phyloP scores from a whole-genome alignment of 2,888 invertebrate species.

The Agonopterix alstromeriana region DNA sequence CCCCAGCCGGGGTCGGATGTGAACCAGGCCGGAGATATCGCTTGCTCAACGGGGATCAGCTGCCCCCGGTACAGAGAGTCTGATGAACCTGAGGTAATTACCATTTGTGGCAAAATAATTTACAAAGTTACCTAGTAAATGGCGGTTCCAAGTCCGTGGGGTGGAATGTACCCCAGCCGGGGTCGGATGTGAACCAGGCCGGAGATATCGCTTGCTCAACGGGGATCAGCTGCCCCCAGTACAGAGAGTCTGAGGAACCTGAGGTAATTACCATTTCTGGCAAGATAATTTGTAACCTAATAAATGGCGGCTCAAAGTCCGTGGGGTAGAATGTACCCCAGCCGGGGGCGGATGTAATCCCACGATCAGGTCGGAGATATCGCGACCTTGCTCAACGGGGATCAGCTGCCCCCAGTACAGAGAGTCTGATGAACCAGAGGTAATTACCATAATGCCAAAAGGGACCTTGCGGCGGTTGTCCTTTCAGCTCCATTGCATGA shows the following conservation, averaged over 20 bases:
- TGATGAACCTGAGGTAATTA: slow-evolving; percentile 21
- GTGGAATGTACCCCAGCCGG: slow-evolving; percentile 86
- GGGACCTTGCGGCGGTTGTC: too few species aligned
- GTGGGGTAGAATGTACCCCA: slow-evolving; percentile 88
- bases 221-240: slow-evolving; percentile 81
- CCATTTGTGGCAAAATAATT: not conserved
- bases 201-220: slow-evolving; percentile 82
- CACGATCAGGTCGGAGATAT: slow-evolving; percentile 80
- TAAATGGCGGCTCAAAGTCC: slow-evolving; percentile 70
- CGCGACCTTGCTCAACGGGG: slow-evolving; percentile 85
- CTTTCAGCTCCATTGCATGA: too few species aligned
- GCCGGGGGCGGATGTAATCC: slow-evolving; percentile 81
- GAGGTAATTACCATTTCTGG: not conserved
- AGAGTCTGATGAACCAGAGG: slow-evolving; percentile 61
- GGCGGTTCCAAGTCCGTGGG: slow-evolving; percentile 81
- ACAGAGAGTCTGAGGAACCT: slow-evolving; percentile 46
- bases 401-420: slow-evolving; percentile 80
- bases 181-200: slow-evolving; percentile 84
- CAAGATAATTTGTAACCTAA: not conserved
- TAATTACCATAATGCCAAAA: too few species aligned
- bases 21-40: slow-evolving; percentile 83
- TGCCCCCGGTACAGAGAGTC: slow-evolving; percentile 76
- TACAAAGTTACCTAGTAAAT: not conserved
- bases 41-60: slow-evolving; percentile 84
- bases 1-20: slow-evolving; percentile 80